phyloP scores from a whole-genome alignment of 2,888 invertebrate species.

The Drosophila niveifrons region DNA sequence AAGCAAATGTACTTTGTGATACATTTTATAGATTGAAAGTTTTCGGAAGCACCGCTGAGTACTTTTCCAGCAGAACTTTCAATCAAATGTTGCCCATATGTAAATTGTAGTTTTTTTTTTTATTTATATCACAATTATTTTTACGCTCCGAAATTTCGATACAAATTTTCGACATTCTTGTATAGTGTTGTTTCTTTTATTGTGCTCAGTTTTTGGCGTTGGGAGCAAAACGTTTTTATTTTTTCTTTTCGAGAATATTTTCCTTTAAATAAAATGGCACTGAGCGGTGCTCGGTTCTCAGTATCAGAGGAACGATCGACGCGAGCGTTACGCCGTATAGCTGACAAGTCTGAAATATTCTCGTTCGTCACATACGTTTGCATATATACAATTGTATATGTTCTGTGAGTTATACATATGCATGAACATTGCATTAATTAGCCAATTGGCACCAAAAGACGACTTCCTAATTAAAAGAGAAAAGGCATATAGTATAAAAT shows the following conservation, averaged over 20 bases:
- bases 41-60: not conserved
- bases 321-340: slow-evolving; percentile 66
- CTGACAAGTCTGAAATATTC: slow-evolving; percentile 37
- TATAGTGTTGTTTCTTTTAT: slow-evolving; percentile 24
- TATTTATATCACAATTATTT: slow-evolving; percentile 21
- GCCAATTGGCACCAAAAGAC: slow-evolving; percentile 42
- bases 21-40: slow-evolving; percentile 14
- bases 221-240: slow-evolving; percentile 37
- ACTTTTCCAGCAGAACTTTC: slow-evolving; percentile 14
- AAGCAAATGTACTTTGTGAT: not conserved
- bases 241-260: slow-evolving; percentile 63
- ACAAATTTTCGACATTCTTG: slow-evolving; percentile 37
- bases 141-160: slow-evolving; percentile 29
- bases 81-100: slow-evolving; percentile 9
- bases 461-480: slow-evolving; percentile 54
- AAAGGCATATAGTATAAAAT: not conserved
- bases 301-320: slow-evolving; percentile 71
- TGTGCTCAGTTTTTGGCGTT: slow-evolving; percentile 8
- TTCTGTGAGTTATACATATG: slow-evolving; percentile 10
- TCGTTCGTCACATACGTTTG: slow-evolving; percentile 18
- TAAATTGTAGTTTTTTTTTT: slow-evolving; percentile 16
- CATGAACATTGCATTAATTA: slow-evolving; percentile 40
- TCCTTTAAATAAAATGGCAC: slow-evolving; percentile 65
- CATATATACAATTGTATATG: slow-evolving; percentile 18
- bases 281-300: slow-evolving; percentile 57